A percentile compares a stretch with the other conserved stretches of the same genome.
phyloP scores from a whole-genome alignment of 2,888 invertebrate species.

The Octonoba sinensis region DNA sequence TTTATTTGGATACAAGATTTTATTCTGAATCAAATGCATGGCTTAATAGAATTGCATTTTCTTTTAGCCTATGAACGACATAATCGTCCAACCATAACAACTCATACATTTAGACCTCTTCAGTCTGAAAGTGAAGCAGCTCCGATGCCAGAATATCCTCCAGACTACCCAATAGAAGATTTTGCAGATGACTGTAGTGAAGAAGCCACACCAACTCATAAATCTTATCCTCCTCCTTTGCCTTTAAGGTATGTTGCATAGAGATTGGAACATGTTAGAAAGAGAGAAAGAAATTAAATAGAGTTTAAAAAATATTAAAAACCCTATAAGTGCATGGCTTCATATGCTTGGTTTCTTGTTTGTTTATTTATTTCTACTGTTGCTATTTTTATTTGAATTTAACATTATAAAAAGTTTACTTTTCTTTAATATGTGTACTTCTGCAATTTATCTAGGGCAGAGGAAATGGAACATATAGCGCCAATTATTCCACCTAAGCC shows the following conservation, averaged over 20 bases:
- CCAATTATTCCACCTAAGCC: constrained; percentile 58
- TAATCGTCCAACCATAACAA: constrained; percentile 87
- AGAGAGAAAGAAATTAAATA: not conserved
- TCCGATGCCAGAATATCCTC: constrained; percentile 12
- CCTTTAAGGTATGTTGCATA: constrained; percentile 27
- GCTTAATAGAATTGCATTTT: not conserved
- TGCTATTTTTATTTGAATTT: no score
- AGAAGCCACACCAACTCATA: constrained; percentile 56
- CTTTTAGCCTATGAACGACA: constrained; percentile 86
- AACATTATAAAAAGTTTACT: no score
- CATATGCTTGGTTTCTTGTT: no score
- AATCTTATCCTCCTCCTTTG: constrained; percentile 54
- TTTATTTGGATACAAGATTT: no score
- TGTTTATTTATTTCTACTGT: no score
- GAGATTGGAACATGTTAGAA: not conserved
- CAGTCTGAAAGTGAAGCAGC: constrained; percentile 63
- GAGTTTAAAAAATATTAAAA: not conserved
- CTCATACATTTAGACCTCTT: constrained; percentile 88
- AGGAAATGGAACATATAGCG: constrained; percentile 44
- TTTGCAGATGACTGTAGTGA: constrained; percentile 56
- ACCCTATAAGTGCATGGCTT: no score
- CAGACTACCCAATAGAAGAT: constrained; percentile 49
- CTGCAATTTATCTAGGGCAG: constrained; percentile 23
- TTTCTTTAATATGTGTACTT: not conserved
- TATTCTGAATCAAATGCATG: no score